Conservation (phyloP, 2,113 vertebrate genomes). For the Cyanocitta stelleri region DNA sequence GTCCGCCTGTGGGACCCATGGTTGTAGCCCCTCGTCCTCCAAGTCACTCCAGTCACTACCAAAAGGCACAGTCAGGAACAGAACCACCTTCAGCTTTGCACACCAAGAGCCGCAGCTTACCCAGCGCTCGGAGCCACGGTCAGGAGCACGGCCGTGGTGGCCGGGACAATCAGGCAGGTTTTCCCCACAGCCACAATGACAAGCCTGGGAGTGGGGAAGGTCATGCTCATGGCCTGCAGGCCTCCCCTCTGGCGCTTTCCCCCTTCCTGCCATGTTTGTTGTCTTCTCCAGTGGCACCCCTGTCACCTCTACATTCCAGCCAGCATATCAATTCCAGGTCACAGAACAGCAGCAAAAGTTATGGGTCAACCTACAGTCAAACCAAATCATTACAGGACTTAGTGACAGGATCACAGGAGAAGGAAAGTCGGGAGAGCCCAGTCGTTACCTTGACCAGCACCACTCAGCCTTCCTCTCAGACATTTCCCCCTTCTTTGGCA, state of each 20-base stretch:
- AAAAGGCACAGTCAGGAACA: constrained; percentile 60
- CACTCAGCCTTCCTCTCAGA: constrained; percentile 75
- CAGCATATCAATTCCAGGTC: constrained; percentile 69
- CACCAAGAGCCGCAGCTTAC: constrained; percentile 23
- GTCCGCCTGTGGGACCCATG: constrained; percentile 41
- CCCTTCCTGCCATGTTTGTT: constrained; percentile 69
- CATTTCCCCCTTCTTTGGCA: constrained; percentile 79
- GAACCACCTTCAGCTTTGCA: constrained; percentile 37
- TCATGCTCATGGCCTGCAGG: neutral
- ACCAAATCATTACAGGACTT: constrained; percentile 47
- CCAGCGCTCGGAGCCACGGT: constrained; percentile 19
- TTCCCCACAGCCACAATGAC: constrained; percentile 51
- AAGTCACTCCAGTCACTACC: constrained; percentile 48
- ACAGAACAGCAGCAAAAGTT: constrained; percentile 53
- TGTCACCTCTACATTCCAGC: constrained; percentile 81
- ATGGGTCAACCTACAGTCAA: constrained; percentile 15
- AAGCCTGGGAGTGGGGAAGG: constrained; percentile 45
- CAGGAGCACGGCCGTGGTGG: neutral
- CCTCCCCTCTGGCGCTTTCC: constrained; percentile 54
- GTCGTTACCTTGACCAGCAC: constrained; percentile 58
- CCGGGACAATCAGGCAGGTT: constrained; percentile 11
- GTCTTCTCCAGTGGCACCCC: constrained; percentile 70
- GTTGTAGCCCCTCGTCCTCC: constrained; percentile 33
- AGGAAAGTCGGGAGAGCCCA: constrained; percentile 59
- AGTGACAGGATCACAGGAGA: constrained; percentile 36